Conservation (phyloP, 2,888 invertebrate species). For the Acleris emargana region DNA sequence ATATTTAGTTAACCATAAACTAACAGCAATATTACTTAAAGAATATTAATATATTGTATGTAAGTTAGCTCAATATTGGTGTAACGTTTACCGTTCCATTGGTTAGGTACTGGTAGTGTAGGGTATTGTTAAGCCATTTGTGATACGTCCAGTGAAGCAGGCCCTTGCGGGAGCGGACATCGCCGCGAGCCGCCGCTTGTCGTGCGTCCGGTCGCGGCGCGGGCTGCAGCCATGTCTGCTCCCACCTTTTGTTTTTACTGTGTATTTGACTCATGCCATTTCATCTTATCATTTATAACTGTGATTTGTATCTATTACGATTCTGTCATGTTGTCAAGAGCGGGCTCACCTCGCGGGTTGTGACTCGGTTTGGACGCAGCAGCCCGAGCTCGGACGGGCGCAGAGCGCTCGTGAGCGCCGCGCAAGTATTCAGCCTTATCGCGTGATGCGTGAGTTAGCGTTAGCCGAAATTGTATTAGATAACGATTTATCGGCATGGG, state of each 20-base stretch:
- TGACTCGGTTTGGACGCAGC: background rate
- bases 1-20: conserved; percentile 73
- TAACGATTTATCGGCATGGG: conserved; percentile 42
- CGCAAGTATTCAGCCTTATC: background rate
- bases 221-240: conserved; percentile 12
- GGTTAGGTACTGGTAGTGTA: conserved; percentile 78
- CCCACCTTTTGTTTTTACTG: conserved; percentile 34
- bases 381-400: background rate
- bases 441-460: conserved; percentile 12
- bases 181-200: background rate
- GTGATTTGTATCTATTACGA: conserved; percentile 24
- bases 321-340: background rate
- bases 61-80: conserved; percentile 82
- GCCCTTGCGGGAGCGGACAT: background rate
- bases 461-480: conserved; percentile 10
- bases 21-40: conserved; percentile 83
- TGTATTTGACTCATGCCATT: conserved; percentile 44
- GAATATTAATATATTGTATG: conserved; percentile 76
- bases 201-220: background rate
- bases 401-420: background rate
- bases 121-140: conserved; percentile 74
- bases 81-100: conserved; percentile 81
- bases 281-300: conserved; percentile 23
- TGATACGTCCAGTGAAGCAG: conserved; percentile 80
- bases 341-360: conserved; percentile 7